phyloP scores from a whole-genome alignment of 2,113 vertebrate species.

The Chauna torquata region DNA sequence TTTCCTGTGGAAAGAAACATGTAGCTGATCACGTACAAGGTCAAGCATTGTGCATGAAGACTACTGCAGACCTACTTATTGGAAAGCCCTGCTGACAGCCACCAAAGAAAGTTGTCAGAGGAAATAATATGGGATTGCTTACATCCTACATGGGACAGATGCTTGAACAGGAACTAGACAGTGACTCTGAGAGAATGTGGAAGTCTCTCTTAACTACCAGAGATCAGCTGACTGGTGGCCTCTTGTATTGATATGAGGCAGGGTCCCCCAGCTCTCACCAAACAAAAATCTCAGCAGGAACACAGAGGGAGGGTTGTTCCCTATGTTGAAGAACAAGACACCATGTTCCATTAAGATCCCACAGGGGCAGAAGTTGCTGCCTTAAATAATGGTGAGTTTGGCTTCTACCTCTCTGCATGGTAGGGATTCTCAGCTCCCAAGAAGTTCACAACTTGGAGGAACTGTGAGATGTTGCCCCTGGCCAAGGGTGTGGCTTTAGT shows the following conservation, averaged over 20 bases:
- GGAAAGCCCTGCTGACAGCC: not conserved
- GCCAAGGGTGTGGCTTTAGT: constrained; percentile 52
- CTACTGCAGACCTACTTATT: not conserved
- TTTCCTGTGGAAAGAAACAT: not conserved
- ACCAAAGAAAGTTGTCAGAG: not conserved
- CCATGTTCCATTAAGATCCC: not conserved
- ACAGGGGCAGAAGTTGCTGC: not conserved
- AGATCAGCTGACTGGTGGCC: constrained; percentile 19
- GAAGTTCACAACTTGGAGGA: constrained; percentile 30
- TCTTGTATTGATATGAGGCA: not conserved
- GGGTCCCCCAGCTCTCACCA: not conserved
- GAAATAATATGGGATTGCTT: not conserved
- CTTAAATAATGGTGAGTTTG: constrained; percentile 39
- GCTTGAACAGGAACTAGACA: not conserved
- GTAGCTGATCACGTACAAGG: not conserved
- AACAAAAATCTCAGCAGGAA: constrained; percentile 16
- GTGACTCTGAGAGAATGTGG: not conserved
- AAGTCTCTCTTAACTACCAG: not conserved
- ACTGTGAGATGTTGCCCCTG: constrained; percentile 26
- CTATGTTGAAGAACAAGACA: not conserved
- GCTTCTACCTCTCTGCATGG: constrained; percentile 43
- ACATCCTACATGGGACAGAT: not conserved
- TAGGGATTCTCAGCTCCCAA: constrained; percentile 26
- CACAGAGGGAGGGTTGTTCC: not conserved
- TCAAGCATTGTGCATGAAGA: not conserved